Conservation (phyloP, 2,797 vertebrate species). For the Anolis apletophallus region DNA sequence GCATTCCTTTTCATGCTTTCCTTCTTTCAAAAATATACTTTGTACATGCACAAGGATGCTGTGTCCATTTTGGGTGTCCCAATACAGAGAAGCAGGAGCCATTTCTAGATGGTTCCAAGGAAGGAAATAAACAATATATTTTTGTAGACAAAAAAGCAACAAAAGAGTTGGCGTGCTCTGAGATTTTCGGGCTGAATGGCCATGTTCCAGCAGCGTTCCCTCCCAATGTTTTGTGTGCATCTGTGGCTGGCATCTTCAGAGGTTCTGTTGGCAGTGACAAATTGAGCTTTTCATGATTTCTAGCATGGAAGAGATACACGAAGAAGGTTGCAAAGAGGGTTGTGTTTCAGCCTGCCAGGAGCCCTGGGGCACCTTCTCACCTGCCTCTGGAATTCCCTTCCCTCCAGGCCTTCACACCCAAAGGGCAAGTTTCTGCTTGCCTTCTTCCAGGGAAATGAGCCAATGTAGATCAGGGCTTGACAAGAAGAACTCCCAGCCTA, state of each 20-base stretch:
- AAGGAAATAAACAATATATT: background rate
- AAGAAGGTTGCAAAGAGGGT: background rate
- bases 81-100: background rate
- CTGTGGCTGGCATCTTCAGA: too few species aligned
- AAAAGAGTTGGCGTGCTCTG: background rate
- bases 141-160: background rate
- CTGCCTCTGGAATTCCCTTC: background rate
- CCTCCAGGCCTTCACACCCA: background rate
- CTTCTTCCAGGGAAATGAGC: background rate
- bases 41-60: background rate
- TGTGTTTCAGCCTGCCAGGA: background rate
- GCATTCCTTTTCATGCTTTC: background rate
- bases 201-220: too few species aligned
- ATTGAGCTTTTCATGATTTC: background rate
- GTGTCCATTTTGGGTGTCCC: background rate
- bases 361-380: background rate
- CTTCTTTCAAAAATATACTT: background rate
- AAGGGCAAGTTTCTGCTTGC: background rate
- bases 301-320: too few species aligned
- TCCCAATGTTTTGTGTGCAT: too few species aligned
- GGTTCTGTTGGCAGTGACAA: too few species aligned
- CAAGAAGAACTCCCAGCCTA: background rate
- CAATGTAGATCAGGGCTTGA: too few species aligned
- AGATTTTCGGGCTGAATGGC: too few species aligned
- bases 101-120: background rate